These are phyloP conservation scores for Orthonevra nobilis DNA, from an alignment of 2,888 invertebrate genomes.

Conservation along the genomic window DNA sequence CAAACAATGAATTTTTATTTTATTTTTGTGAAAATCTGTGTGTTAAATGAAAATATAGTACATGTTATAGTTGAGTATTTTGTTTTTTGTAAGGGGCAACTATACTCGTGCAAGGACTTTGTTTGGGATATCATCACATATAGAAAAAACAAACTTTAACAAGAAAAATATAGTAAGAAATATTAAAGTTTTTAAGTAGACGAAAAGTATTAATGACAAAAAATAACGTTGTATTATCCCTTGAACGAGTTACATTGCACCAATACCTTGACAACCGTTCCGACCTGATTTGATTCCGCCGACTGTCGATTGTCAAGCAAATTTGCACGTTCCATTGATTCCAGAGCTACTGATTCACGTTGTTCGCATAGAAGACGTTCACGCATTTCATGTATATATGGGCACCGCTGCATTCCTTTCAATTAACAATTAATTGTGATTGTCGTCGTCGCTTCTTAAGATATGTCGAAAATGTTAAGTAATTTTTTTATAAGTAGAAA, in stretches of 20 bases:
- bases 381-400: constrained; percentile 96
- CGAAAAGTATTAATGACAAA: constrained; percentile 1
- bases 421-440: constrained; percentile 29
- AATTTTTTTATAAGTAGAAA: background rate
- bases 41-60: constrained; percentile 41
- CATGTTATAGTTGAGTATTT: constrained; percentile 37
- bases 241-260: constrained; percentile 78
- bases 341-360: constrained; percentile 85
- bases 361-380: constrained; percentile 90
- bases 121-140: constrained; percentile 37
- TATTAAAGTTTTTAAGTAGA: background rate
- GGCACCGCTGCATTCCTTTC: constrained; percentile 84
- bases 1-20: constrained; percentile 19
- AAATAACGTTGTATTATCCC: constrained; percentile 73
- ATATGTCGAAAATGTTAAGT: constrained; percentile 55
- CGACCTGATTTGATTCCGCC: constrained; percentile 87
- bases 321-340: constrained; percentile 82
- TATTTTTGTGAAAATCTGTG: constrained; percentile 25
- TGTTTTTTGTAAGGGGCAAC: constrained; percentile 76
- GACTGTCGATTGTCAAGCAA: constrained; percentile 80
- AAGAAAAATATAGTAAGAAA: constrained; percentile 14
- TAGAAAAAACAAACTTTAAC: constrained; percentile 25
- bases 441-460: constrained; percentile 32
- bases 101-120: constrained; percentile 80
- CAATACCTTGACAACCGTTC: constrained; percentile 93